Evolutionary conservation across 2,113 vertebrate species (phyloP).

Genomic region (Notechis scutatus): DNA sequence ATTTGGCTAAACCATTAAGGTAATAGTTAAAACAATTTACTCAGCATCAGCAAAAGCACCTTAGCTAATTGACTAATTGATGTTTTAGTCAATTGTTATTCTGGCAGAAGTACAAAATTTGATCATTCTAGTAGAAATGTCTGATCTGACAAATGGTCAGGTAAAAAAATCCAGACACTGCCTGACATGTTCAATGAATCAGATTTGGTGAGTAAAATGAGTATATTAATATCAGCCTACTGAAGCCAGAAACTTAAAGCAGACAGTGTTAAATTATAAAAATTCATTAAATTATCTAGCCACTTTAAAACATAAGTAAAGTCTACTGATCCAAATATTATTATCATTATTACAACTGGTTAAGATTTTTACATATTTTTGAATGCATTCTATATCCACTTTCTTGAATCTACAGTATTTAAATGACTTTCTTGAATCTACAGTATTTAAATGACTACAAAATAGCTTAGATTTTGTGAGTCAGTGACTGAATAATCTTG

Average conservation of each 20-base stretch:
- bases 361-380: background rate
- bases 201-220: background rate
- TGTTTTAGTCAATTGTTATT: background rate
- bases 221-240: background rate
- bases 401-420: background rate
- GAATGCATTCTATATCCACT: conserved; percentile 18
- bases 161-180: background rate
- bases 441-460: background rate
- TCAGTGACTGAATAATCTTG: conserved; percentile 17
- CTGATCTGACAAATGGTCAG: background rate
- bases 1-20: background rate
- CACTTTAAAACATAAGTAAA: background rate
- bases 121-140: background rate
- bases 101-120: background rate
- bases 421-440: background rate
- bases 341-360: background rate
- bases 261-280: background rate
- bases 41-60: background rate
- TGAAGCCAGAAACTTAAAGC: background rate
- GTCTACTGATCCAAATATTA: background rate
- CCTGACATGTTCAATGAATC: background rate
- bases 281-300: background rate
- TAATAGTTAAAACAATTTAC: background rate
- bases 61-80: background rate
- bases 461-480: background rate